Evolutionary conservation across 2,113 vertebrate genomes (phyloP).

Genomic region (Sinocyclocheilus grahami): DNA sequence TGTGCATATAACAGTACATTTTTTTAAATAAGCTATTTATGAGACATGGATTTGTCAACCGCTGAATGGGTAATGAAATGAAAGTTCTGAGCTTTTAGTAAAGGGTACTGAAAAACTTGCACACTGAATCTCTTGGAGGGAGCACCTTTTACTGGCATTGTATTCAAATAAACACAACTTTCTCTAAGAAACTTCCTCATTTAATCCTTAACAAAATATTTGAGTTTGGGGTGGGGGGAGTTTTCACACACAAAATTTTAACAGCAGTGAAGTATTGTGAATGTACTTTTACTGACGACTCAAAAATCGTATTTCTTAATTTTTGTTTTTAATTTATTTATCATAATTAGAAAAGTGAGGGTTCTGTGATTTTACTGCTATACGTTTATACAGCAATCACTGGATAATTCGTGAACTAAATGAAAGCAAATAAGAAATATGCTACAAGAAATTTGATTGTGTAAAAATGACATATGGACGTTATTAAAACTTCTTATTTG

Average conservation of each 20-base stretch:
- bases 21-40: constrained; percentile 43
- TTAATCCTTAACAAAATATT: background rate
- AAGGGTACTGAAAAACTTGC: constrained; percentile 29
- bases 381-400: background rate
- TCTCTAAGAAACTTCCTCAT: background rate
- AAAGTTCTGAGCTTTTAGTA: constrained; percentile 4
- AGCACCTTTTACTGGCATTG: constrained; percentile 14
- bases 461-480: no score
- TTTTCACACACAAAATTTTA: no score
- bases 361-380: background rate
- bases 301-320: no score
- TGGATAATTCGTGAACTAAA: background rate
- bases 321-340: no score
- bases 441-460: no score
- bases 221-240: no score
- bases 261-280: no score
- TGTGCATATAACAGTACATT: constrained; percentile 36
- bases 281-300: no score
- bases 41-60: constrained; percentile 9
- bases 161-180: background rate
- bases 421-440: no score
- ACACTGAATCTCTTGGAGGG: background rate
- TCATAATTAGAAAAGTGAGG: no score
- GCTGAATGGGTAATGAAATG: constrained; percentile 1
- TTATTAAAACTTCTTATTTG: background rate